phyloP scores from a whole-genome alignment of 2,797 vertebrate genomes.

The Brachyalestes nurse region DNA sequence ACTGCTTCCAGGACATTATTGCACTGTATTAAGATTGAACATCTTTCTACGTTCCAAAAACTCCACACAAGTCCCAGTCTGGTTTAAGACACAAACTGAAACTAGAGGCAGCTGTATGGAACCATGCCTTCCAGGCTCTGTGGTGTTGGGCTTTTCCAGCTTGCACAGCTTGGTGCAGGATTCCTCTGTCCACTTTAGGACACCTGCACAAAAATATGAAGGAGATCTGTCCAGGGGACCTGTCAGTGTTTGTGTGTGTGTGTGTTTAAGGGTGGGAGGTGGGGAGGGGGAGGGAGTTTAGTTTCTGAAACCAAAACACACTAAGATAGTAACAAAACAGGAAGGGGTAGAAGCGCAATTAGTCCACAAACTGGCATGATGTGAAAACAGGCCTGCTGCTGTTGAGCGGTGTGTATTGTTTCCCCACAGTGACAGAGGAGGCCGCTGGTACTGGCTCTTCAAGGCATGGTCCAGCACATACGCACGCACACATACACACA shows the following conservation, averaged over 20 bases:
- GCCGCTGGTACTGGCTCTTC: conserved; percentile 44
- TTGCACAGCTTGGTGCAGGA: conserved; percentile 21
- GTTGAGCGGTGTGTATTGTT: conserved; percentile 4
- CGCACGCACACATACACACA: background rate
- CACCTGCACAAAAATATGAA: too few relatives aligned
- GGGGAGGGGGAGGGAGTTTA: conserved; percentile 16
- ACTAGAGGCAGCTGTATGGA: conserved; percentile 67
- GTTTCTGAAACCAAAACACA: conserved; percentile 62
- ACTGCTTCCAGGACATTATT: conserved; percentile 72
- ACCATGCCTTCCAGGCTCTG: conserved; percentile 57
- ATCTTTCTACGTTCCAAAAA: conserved; percentile 53
- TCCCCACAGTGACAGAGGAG: conserved; percentile 35
- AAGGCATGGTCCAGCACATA: conserved; percentile 31
- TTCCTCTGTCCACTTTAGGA: too few relatives aligned
- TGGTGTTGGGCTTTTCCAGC: conserved; percentile 40
- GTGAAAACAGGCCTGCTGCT: conserved; percentile 42
- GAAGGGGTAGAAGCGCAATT: conserved; percentile 75
- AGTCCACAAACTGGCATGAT: conserved; percentile 65
- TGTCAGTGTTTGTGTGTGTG: too few relatives aligned
- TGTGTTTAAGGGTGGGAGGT: background rate
- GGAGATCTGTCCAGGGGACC: too few relatives aligned
- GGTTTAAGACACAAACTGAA: conserved; percentile 64
- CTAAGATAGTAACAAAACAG: conserved; percentile 68
- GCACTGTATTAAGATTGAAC: conserved; percentile 63
- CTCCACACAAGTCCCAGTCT: conserved; percentile 61